Evolutionary conservation across 2,113 vertebrate genomes (phyloP).

Genomic region (Catagonus wagneri): DNA sequence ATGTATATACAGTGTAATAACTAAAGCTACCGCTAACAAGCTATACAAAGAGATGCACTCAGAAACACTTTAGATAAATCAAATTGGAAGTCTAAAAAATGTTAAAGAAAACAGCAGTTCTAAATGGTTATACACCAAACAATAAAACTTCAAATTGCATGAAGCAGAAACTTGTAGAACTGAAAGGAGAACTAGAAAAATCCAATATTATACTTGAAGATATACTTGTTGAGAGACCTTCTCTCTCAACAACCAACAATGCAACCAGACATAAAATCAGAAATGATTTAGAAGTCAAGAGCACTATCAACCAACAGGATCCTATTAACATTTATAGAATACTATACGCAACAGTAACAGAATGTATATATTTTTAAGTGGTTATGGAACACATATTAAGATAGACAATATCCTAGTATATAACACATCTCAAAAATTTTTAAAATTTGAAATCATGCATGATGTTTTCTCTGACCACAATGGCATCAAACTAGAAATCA

Average conservation of each 20-base stretch:
- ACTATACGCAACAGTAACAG: background rate
- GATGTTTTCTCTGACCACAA: background rate
- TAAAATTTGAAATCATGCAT: background rate
- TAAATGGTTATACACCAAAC: background rate
- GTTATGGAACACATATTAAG: background rate
- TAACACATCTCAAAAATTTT: background rate
- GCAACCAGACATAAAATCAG: background rate
- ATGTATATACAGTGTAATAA: background rate
- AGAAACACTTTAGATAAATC: background rate
- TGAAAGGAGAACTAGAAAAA: slow-evolving; percentile 3
- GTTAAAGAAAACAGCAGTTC: background rate
- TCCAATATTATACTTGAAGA: background rate
- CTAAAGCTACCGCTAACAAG: background rate
- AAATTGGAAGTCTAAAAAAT: background rate
- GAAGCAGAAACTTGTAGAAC: background rate
- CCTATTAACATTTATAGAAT: background rate
- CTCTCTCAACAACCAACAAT: background rate
- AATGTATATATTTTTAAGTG: background rate
- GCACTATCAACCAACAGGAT: background rate
- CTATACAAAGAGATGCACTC: background rate
- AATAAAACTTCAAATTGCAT: background rate
- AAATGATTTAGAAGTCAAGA: background rate
- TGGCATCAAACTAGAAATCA: background rate
- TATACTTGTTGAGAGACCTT: too few species aligned
- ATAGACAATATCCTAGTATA: background rate